Conservation (phyloP, 2,888 invertebrate genomes). For the Dendrolimus houi region DNA sequence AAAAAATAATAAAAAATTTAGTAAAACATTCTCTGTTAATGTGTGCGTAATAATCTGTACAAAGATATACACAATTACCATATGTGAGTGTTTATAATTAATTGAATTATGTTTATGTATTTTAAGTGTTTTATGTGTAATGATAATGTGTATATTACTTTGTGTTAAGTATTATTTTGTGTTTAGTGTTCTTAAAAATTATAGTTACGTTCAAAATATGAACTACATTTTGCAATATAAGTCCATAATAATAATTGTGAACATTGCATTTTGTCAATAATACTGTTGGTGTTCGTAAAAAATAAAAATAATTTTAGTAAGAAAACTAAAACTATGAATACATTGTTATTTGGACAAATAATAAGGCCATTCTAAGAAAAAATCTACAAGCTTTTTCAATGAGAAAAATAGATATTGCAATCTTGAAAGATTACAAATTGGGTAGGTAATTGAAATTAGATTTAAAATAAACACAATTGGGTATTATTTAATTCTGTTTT, state of each 20-base stretch:
- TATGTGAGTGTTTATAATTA: constrained; percentile 34
- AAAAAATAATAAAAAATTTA: constrained; percentile 71
- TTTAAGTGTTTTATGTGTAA: constrained; percentile 17
- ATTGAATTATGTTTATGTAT: constrained; percentile 26
- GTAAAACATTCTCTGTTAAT: constrained; percentile 69
- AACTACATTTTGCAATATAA: not conserved
- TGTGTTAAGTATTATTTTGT: constrained; percentile 7
- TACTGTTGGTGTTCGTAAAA: constrained; percentile 23
- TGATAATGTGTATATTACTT: constrained; percentile 13
- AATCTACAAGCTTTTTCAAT: constrained; percentile 44
- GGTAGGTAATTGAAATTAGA: too few species aligned
- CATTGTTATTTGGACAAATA: constrained; percentile 19
- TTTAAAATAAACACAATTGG: too few species aligned
- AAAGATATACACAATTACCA: constrained; percentile 8
- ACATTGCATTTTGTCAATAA: too few species aligned
- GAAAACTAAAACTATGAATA: constrained; percentile 24
- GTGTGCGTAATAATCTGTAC: not conserved
- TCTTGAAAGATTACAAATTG: too few species aligned
- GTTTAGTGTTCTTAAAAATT: constrained; percentile 13
- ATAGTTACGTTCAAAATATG: constrained; percentile 20
- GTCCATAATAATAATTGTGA: not conserved
- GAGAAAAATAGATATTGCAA: constrained; percentile 20
- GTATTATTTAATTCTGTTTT: too few species aligned
- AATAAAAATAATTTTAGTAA: not conserved
- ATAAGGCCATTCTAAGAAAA: constrained; percentile 52